These are phyloP conservation scores for Lordiphosa collinella DNA, from an alignment of 1,140 invertebrate species.

Conservation along the genomic window DNA sequence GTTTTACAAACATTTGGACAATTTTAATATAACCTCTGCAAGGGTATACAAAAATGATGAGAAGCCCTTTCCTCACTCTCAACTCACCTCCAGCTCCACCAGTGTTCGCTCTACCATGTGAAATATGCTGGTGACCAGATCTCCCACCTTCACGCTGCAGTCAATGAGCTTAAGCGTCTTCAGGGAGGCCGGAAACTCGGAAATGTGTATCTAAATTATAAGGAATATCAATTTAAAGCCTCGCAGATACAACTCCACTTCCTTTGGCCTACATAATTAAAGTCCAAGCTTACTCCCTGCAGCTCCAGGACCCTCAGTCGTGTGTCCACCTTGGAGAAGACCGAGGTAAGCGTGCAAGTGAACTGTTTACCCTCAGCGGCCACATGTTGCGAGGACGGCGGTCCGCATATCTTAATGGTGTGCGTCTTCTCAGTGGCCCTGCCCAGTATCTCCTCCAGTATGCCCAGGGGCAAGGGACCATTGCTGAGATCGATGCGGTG, in stretches of 20 bases:
- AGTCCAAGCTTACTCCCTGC: slow-evolving; percentile 81
- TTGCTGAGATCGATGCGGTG: slow-evolving; percentile 80
- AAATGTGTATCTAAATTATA: slow-evolving; percentile 79
- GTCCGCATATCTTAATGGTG: slow-evolving; percentile 79
- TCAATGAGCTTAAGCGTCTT: slow-evolving; percentile 82
- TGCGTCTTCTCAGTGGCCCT: slow-evolving; percentile 80
- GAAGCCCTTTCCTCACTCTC: not conserved
- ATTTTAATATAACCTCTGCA: too few relatives aligned
- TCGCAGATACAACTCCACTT: not conserved
- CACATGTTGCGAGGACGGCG: slow-evolving; percentile 62
- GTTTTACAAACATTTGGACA: too few relatives aligned
- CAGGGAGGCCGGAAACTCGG: slow-evolving; percentile 82
- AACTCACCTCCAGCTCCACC: slow-evolving; percentile 81
- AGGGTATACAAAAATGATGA: too few relatives aligned
- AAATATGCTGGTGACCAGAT: slow-evolving; percentile 80
- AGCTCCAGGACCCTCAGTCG: slow-evolving; percentile 80
- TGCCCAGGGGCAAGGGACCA: slow-evolving; percentile 68
- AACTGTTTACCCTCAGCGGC: slow-evolving; percentile 65
- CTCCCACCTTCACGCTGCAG: slow-evolving; percentile 80
- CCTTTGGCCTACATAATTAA: slow-evolving; percentile 75
- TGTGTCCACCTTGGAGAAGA: slow-evolving; percentile 68
- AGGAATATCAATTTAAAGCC: not conserved
- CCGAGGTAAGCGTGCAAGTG: slow-evolving; percentile 49
- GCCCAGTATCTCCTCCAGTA: slow-evolving; percentile 79
- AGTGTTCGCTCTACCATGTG: slow-evolving; percentile 82